Conservation (phyloP, 2,797 vertebrate species). For the Gymnocypris eckloni region DNA sequence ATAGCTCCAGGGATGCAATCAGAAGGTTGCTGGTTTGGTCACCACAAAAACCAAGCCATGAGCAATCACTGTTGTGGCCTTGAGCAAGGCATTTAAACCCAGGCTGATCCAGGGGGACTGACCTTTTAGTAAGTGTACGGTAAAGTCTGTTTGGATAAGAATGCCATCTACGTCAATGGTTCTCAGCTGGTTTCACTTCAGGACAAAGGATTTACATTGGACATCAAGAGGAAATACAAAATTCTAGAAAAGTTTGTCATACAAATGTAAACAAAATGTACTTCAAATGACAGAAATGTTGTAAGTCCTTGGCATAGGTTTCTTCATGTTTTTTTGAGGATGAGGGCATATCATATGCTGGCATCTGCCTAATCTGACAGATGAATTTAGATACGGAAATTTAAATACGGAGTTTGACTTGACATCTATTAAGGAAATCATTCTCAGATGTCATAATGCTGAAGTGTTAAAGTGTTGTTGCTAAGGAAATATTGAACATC, state of each 20-base stretch:
- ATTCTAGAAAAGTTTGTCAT: background rate
- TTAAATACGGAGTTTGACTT: background rate
- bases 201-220: background rate
- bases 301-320: background rate
- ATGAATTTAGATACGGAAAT: background rate
- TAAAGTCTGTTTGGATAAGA: background rate
- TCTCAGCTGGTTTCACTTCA: background rate
- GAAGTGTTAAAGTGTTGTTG: background rate
- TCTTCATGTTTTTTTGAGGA: conserved; percentile 5
- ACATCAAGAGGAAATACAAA: background rate
- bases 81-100: background rate
- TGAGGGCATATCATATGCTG: background rate
- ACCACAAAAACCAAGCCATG: conserved; percentile 21
- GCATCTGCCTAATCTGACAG: background rate
- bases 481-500: conserved; percentile 6
- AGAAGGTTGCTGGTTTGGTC: conserved; percentile 3
- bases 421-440: background rate
- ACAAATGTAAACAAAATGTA: background rate
- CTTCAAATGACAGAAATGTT: background rate
- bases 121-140: background rate
- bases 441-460: background rate
- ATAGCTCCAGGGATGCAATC: background rate
- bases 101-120: background rate
- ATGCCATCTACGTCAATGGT: background rate
- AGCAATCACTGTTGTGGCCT: conserved; percentile 3